Evolutionary conservation across 2,113 vertebrate genomes (phyloP), one percentile per base, ranked within the genome.

Genomic region (Microtus montanus): DNA sequence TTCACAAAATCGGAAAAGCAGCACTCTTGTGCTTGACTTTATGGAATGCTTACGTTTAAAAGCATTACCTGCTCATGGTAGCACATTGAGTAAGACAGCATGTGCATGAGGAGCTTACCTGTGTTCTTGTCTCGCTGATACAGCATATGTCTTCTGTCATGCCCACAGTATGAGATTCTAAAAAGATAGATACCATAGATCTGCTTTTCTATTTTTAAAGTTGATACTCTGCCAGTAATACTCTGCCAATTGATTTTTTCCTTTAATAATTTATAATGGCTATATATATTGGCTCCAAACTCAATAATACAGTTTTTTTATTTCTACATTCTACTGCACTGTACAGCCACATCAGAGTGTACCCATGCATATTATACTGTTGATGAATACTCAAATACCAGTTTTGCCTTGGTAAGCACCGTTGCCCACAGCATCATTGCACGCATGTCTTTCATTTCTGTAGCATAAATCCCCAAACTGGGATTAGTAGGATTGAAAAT

Each of bases 181-280:
- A 28, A 93, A 63, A 92, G 70, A 71, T 41, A 28, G 26, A 24
- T 74, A 26, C 4, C 19, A 74, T 47, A 19, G 13, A 63, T 13
- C 26, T 84, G 49, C 49, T 80, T 93, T 84, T 89, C 13, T 7
- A 88, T 73, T 82, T 77, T 64, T 47, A 86, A 92, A 79, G 54
- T 3, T 41, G 58, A 68, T 61, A 52, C 20, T 49, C 47, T 93
- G 3, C 64, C 90, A 92, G 52, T 84, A 54, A 68, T 66, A 61
- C 26, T 61, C 47, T 93, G 2, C 49, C 90, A 92, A 58, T 79
- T 91, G 33, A 92, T 79, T 58, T 93, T 75, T 79, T 38, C 49
- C 41, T 38, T 90, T 87, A 66, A 87, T 79, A 83, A 41, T 85
- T 11, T 47, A 85, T 44, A 66, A 61, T 9, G 33, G 13, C 15